Evolutionary conservation across 2,797 vertebrate genomes (phyloP), one percentile per base, ranked within the genome.

Genomic region (Xenops minutus): DNA sequence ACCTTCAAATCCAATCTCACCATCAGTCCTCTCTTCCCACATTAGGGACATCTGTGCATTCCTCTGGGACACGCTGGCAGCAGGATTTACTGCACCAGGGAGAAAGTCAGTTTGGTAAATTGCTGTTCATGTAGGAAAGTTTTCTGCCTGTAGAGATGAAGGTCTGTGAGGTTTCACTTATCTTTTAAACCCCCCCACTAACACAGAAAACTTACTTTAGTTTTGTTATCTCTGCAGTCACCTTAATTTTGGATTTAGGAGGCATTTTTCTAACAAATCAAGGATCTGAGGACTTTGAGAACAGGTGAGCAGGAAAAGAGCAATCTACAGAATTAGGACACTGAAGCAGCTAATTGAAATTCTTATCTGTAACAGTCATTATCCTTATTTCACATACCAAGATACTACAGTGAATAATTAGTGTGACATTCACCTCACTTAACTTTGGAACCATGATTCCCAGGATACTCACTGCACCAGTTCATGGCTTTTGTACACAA

Each of bases 41-140:
- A 19, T 44, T 26, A 36, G 0, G 0, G 48, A 61, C 7, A 44
- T 10, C 34, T 36, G 19, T 32, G 30, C 24, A 66, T 12, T n/a
- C 24, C 43, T 15, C 0, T 43, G 41, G 41, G 48, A 55, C 8
- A 21, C 6, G 54, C 46, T 78, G 54, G 26, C 76, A 74, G 62
- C 49, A 66, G 24, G 26, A 32, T 41, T 74, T 52, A 48, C 10
- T 37, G 19, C 29, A 58, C 7, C 37, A 73, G 54, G 23, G 14
- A 61, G 39, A 62, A 83, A 72, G 32, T 9, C 0, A 75, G 44
- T 52, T 82, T 49, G 67, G 46, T 58, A 58, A 66, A 73, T 26
- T 54, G 48, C 30, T 29, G 23, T 43, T 41, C 12, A 43, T 2
- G 8, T 12, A 21, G 20, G 27, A 55, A 44, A 37, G 51, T 36